Conservation (phyloP, 2,888 invertebrate genomes). For the Sinelater perroti region DNA sequence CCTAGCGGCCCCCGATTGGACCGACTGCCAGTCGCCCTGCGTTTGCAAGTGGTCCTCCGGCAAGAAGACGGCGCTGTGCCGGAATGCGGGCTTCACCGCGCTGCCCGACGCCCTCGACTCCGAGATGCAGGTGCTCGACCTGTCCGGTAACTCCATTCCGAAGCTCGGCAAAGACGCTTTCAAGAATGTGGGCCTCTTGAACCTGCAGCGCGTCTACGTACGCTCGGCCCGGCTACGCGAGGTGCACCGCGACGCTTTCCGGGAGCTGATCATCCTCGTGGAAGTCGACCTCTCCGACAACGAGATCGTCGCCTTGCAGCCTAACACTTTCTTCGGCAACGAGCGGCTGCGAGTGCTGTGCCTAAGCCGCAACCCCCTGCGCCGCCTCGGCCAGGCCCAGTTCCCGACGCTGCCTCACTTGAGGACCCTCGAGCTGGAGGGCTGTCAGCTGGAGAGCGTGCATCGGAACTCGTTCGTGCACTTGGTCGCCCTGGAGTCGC, state of each 20-base stretch:
- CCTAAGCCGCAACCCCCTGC: conserved; percentile 84
- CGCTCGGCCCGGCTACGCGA: conserved; percentile 78
- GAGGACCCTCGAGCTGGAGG: conserved; percentile 80
- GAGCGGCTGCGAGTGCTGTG: conserved; percentile 80
- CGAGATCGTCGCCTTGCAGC: conserved; percentile 76
- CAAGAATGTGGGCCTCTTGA: conserved; percentile 79
- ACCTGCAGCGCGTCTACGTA: conserved; percentile 84
- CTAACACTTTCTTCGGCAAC: conserved; percentile 85
- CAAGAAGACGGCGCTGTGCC: conserved; percentile 88
- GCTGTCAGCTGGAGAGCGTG: conserved; percentile 79
- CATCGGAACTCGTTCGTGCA: conserved; percentile 81
- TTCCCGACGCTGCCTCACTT: conserved; percentile 85
- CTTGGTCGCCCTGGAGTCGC: conserved; percentile 75
- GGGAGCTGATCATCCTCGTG: conserved; percentile 83
- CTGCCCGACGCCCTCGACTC: conserved; percentile 76
- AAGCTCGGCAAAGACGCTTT: conserved; percentile 81
- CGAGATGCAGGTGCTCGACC: conserved; percentile 86
- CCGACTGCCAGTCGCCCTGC: conserved; percentile 86
- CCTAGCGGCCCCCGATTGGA: conserved; percentile 79
- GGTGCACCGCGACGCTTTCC: conserved; percentile 85
- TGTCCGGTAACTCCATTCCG: conserved; percentile 82
- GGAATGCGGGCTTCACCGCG: conserved; percentile 79
- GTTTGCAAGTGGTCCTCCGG: conserved; percentile 93
- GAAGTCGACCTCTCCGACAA: conserved; percentile 90
- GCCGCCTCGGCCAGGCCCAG: conserved; percentile 75